Conservation (phyloP, 2,888 invertebrate species). For the Standfussiana lucernea region DNA sequence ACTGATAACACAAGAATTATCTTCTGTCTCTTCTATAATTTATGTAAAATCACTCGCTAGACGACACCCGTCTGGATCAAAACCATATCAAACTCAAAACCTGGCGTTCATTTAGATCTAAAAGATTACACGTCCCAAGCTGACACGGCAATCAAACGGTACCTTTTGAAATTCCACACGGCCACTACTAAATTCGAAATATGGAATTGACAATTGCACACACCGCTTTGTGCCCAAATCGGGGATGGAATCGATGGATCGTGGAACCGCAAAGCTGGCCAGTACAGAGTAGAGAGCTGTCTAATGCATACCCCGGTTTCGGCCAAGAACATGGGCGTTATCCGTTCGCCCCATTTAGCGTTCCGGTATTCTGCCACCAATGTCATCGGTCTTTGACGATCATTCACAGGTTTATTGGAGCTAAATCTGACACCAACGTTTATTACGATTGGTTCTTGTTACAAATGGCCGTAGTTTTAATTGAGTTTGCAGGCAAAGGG, state of each 20-base stretch:
- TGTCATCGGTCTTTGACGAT: slow-evolving; percentile 71
- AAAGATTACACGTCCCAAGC: slow-evolving; percentile 39
- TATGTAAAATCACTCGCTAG: not conserved
- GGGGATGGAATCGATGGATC: slow-evolving; percentile 67
- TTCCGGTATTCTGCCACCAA: slow-evolving; percentile 66
- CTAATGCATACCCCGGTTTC: slow-evolving; percentile 72
- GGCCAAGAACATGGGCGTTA: slow-evolving; percentile 72
- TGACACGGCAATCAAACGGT: slow-evolving; percentile 38
- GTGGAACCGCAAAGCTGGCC: slow-evolving; percentile 71
- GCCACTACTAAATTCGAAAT: slow-evolving; percentile 58
- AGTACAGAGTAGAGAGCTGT: slow-evolving; percentile 66
- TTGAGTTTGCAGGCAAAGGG: slow-evolving; percentile 77
- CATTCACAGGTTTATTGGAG: slow-evolving; percentile 66
- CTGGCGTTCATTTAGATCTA: slow-evolving; percentile 34
- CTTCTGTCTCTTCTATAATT: no score
- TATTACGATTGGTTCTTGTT: slow-evolving; percentile 72
- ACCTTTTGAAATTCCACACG: slow-evolving; percentile 55
- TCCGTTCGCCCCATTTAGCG: slow-evolving; percentile 72
- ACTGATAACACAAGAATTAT: not conserved
- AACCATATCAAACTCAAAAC: slow-evolving; percentile 12
- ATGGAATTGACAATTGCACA: slow-evolving; percentile 64
- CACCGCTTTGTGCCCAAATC: slow-evolving; percentile 57
- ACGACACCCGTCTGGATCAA: not conserved
- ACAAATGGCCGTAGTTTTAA: slow-evolving; percentile 83
- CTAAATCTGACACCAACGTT: slow-evolving; percentile 63